These are phyloP conservation scores for Hesperophylax magnus DNA, from an alignment of 1,140 invertebrate genomes.

Conservation along the genomic window DNA sequence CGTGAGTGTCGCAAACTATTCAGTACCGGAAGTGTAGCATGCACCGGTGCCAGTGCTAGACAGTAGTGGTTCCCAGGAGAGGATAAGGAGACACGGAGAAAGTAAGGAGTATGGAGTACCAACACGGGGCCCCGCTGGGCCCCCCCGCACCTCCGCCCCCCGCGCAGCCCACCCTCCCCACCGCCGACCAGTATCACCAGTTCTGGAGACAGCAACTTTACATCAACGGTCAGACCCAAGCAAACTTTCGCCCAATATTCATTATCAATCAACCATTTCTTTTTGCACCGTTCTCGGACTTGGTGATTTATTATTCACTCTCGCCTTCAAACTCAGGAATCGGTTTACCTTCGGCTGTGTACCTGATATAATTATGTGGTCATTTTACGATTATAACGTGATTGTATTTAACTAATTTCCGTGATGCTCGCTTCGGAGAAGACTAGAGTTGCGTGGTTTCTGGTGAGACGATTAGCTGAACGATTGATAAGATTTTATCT, in stretches of 20 bases:
- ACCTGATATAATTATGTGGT: too few relatives aligned
- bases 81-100: neutral
- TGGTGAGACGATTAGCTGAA: neutral
- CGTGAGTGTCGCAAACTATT: conserved; percentile 46
- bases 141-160: conserved; percentile 66
- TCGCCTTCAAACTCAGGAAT: too few relatives aligned
- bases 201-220: conserved; percentile 75
- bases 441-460: neutral
- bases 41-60: neutral
- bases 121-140: conserved; percentile 60
- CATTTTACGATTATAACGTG: too few relatives aligned
- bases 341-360: too few relatives aligned
- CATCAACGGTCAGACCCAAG: conserved; percentile 71
- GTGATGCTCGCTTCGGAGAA: neutral
- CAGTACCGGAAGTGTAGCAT: conserved; percentile 59
- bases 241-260: conserved; percentile 30
- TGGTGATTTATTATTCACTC: too few relatives aligned
- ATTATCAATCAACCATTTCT: neutral
- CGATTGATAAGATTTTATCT: neutral
- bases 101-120: conserved; percentile 49
- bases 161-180: conserved; percentile 67
- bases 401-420: too few relatives aligned
- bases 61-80: neutral
- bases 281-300: neutral
- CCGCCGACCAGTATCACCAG: conserved; percentile 73